Evolutionary conservation across 2,888 invertebrate species (phyloP), one percentile per base, ranked within the genome.

Genomic region (Carcina quercana): DNA sequence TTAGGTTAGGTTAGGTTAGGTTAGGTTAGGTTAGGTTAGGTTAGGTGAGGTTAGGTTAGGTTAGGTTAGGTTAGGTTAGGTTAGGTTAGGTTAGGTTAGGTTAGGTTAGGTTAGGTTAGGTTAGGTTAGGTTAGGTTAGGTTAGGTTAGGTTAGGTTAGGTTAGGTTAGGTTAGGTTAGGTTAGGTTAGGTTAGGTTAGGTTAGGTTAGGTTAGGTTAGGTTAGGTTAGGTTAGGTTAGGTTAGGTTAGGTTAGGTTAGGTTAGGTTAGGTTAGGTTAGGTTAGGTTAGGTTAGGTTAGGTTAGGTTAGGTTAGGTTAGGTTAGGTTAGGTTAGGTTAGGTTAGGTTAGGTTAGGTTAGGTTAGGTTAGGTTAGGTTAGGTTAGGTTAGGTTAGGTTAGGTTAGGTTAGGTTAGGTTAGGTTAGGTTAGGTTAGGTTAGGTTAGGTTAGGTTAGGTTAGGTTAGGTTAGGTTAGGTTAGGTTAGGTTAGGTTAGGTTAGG

Each of bases 361-460:
- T 32, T 32, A 32, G 32, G 32, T 32, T 26, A 32, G 32, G 32
- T 32, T 32, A 32, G 32, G 32, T 32, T 32, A 32, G 32, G 32
- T 32, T 32, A 32, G 32, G 32, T 32, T 32, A 32, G 32, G 32
- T 32, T 32, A 32, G 32, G 32, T 32, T 32, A 32, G 32, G 32
- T 32, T 32, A 32, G 27, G 32, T 32, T 32, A 32, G 32, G 32
- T 32, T 32, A 32, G 32, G 32, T 32, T 32, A 32, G 32, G 32
- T 32, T 32, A 32, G 32, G 32, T 32, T 32, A 32, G 32, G 32
- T 32, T 32, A 32, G 32, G 32, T 32, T 32, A 32, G 32, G 32
- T 32, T 32, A 32, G 32, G 32, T 32, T 32, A 32, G 32, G 32
- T 32, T 32, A 32, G 32, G 32, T 32, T 32, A 32, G 32, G 32